Evolutionary conservation across 2,113 vertebrate genomes (phyloP).

Genomic region (Pseudois nayaur): DNA sequence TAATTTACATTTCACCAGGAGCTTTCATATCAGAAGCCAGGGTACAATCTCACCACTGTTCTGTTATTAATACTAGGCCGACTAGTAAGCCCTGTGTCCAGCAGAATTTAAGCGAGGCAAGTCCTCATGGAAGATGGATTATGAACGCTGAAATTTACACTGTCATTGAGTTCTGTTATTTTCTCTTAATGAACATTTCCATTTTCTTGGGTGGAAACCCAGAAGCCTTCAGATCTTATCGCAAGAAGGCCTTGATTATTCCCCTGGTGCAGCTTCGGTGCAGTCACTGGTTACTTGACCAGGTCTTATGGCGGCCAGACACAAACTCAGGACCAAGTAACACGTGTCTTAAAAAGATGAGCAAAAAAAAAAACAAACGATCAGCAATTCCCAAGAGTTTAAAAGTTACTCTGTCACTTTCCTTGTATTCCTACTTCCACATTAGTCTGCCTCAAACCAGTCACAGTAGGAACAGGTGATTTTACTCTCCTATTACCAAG

Average conservation of each 20-base stretch:
- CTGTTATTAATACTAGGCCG: neutral
- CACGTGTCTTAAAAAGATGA: neutral
- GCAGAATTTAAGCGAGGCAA: neutral
- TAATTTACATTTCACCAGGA: neutral
- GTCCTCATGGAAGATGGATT: neutral
- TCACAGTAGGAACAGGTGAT: neutral
- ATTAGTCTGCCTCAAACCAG: neutral
- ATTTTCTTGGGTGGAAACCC: neutral
- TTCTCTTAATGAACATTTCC: neutral
- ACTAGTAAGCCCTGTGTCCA: neutral
- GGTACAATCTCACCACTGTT: neutral
- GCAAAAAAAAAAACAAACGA: neutral
- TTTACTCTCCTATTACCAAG: neutral
- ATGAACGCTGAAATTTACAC: neutral
- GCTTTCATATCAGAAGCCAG: neutral
- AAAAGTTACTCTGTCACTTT: neutral
- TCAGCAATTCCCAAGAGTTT: neutral
- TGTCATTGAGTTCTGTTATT: neutral
- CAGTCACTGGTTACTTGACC: neutral
- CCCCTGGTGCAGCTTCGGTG: neutral
- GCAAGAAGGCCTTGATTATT: neutral
- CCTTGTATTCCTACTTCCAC: neutral
- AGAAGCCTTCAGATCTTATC: neutral
- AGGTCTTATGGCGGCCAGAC: neutral
- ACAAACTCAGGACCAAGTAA: neutral